These are phyloP conservation scores for Strigamia crassipes DNA, from an alignment of 2,888 invertebrate species.

Conservation along the genomic window DNA sequence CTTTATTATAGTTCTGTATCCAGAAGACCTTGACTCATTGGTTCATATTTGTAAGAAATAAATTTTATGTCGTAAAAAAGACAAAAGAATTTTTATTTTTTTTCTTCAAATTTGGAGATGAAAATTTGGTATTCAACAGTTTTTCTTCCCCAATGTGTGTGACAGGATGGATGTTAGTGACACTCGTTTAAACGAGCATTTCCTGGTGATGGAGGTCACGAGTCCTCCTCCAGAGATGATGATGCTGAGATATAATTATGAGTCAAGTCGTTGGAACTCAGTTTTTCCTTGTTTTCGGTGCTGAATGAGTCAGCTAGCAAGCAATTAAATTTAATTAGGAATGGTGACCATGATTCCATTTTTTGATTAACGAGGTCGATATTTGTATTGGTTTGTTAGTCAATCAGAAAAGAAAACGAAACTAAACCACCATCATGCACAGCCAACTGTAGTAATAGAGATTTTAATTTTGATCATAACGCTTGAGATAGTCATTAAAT, in stretches of 20 bases:
- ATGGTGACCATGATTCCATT: slow-evolving; percentile 35
- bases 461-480: background rate
- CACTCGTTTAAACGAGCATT: background rate
- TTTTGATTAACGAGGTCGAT: slow-evolving; percentile 22
- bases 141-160: background rate
- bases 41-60: background rate
- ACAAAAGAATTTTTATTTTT: background rate
- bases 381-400: background rate
- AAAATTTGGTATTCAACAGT: background rate
- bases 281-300: slow-evolving; percentile 10
- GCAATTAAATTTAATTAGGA: slow-evolving; percentile 31
- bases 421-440: background rate
- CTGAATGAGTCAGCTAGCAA: slow-evolving; percentile 21
- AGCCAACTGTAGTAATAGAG: background rate
- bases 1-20: background rate
- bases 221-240: slow-evolving; percentile 29
- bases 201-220: slow-evolving; percentile 42
- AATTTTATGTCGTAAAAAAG: background rate
- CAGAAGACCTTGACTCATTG: background rate
- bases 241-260: slow-evolving; percentile 26
- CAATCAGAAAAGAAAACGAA: slow-evolving; percentile 2
- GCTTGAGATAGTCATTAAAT: background rate
- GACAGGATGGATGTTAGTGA: slow-evolving; percentile 20
- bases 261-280: slow-evolving; percentile 36
- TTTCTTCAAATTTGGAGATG: background rate